Base-by-base conservation (phyloP, 2,113 vertebrate genomes). In the Maccullochella peelii region DNA sequence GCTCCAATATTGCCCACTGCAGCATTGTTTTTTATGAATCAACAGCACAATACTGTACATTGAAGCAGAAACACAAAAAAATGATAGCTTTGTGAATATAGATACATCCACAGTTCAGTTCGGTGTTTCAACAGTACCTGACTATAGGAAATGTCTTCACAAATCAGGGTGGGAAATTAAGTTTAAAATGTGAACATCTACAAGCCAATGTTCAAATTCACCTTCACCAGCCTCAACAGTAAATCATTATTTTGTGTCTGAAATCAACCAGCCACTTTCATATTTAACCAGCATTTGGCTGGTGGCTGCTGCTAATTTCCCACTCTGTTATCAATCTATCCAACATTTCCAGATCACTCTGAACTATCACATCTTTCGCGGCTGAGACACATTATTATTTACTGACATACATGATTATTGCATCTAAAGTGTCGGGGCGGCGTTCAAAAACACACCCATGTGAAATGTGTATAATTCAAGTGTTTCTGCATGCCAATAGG, bases 391-490 rank as follows among this genome's bases (percentile, higher is more conserved):
- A 57, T 49, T 47, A 11, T 11, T 38, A 50, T 68, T 67, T n/a
- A 62, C 65, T 6, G 15, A 55, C 25, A 66, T 11, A 27, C 2
- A 58, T 44, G 21, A 62, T 61, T 4, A 74, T 62, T 68, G 38
- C 7, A 54, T 49, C 47, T 16, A 49, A 49, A 5, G n/a, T 30
- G 18, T 15, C 33, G 14, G 0, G 0, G n/a, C 30, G 16, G 42
- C 0, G 15, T 61, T 70, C 20, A 42, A 15, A 74, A 61, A 18
- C n/a, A 42, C 62, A 58, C 1, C 30, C 1, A 23, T 30, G 9
- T n/a, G 27, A 36, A 57, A 80, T 71, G 49, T 73, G 25, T 49
- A 40, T 47, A 55, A 65, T 66, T 50, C 5, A 68, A 38, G 15
- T 70, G 42, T 33, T 38, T 52, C 27, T 50, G 40, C 38, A 58